Percentiles rank a stretch among this genome's conserved stretches.
Evolutionary conservation across 2,888 invertebrate genomes (phyloP).

Genomic region (Scaptomyza tumidula): DNA sequence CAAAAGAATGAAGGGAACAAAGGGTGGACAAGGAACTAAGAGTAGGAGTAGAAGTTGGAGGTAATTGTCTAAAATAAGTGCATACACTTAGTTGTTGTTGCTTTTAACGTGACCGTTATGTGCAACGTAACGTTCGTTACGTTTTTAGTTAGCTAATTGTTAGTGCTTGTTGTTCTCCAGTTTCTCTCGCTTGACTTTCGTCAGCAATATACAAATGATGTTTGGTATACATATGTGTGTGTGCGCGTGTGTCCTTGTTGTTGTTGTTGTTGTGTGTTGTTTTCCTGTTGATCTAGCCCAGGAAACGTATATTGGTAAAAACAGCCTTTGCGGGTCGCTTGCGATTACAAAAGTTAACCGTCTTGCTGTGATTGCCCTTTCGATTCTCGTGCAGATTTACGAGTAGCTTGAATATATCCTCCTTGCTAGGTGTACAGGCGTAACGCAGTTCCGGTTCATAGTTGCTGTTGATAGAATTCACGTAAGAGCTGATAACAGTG

Average conservation of each 20-base stretch:
- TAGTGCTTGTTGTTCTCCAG: conserved; percentile 75
- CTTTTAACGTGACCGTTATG: background rate
- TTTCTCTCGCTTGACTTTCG: conserved; percentile 63
- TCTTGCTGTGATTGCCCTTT: conserved; percentile 85
- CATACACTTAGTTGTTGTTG: background rate
- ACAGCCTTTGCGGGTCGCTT: conserved; percentile 87
- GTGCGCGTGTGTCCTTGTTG: conserved; percentile 15
- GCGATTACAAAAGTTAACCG: conserved; percentile 88
- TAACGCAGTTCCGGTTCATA: conserved; percentile 87
- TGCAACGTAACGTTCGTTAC: background rate
- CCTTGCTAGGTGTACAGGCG: conserved; percentile 87
- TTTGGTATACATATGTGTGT: conserved; percentile 76
- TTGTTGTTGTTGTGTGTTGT: background rate
- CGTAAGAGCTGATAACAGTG: conserved; percentile 78
- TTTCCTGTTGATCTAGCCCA: conserved; percentile 84
- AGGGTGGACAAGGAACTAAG: background rate
- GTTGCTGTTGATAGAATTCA: conserved; percentile 81
- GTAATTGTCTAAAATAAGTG: background rate
- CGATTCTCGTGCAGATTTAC: conserved; percentile 87
- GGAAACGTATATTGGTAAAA: conserved; percentile 88
- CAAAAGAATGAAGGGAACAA: background rate
- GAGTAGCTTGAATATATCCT: conserved; percentile 87
- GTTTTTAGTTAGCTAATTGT: conserved; percentile 52
- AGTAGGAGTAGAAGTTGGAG: no score
- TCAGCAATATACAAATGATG: conserved; percentile 78